Conservation (phyloP, 2,888 invertebrate species). For the Leptopilina drosophilae region DNA sequence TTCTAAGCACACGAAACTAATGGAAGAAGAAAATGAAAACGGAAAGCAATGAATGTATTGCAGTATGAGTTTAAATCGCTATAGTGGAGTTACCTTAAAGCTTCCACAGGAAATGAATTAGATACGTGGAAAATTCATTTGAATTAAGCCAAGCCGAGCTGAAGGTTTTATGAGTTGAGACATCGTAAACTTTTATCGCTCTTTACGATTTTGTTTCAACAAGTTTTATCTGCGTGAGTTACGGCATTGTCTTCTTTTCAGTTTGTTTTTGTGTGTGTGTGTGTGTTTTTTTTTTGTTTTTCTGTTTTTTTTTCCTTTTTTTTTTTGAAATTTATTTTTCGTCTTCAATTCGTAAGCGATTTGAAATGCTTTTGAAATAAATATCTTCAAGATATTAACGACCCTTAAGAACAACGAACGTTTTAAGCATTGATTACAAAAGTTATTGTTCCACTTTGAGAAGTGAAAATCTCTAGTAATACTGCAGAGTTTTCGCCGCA, state of each 20-base stretch:
- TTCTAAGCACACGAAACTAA: conserved; percentile 23
- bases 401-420: background rate
- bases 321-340: background rate
- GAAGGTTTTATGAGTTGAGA: conserved; percentile 11
- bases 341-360: background rate
- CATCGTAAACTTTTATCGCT: conserved; percentile 17
- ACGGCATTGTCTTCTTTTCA: background rate
- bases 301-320: no score
- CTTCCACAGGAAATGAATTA: background rate
- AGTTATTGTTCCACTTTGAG: conserved; percentile 10
- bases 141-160: conserved; percentile 3
- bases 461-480: conserved; percentile 30
- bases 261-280: background rate
- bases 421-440: conserved; percentile 16
- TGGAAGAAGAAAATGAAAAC: conserved; percentile 21
- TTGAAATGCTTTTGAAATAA: background rate
- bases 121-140: conserved; percentile 6
- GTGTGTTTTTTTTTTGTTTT: background rate
- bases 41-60: conserved; percentile 16
- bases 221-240: conserved; percentile 5
- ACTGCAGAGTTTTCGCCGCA: conserved; percentile 19
- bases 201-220: conserved; percentile 16
- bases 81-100: background rate
- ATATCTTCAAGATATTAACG: background rate
- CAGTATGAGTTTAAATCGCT: background rate